Base-by-base conservation (phyloP, 1,140 invertebrate species). In the Melipona quadrifasciata region DNA sequence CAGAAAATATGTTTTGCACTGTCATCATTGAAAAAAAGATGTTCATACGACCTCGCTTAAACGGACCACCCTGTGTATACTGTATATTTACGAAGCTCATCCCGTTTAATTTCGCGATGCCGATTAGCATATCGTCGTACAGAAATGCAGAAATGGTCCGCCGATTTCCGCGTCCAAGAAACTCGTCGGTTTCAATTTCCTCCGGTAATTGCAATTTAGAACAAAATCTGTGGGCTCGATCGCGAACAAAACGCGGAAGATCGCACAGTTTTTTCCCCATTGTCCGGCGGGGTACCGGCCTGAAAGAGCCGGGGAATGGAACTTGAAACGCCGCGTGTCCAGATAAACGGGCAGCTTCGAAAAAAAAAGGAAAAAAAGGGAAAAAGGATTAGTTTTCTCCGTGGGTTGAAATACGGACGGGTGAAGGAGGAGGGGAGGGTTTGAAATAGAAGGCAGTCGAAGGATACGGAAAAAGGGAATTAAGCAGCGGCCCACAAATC, bases 391-490 rank as follows among this genome's bases (percentile, higher is more conserved):
- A 83, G 80, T 39, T 82, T 82, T 68, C 27, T 39, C 12, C 68
- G 34, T 24, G 51, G 70, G 51, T 53, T 14, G 39, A 68, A 51
- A 27, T 31, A 12, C 57, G 34, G 8, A 73, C 8, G 39, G 39
- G 34, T 14, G 27, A 57, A 8, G 16, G 16, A 67, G 51, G 27
- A 0, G 21, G 14, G 5, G 19, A 51, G 34, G 55, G 21, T 19
- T 19, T 58, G 61, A 24, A 73, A 53, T 71, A 53, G 77, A 78
- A 70, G 19, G 39, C 53, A 82, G 70, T 67, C 57, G 34, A 84
- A 85, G 64, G 68, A 81, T 90, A 79, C 71, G 77, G 55, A 85
- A 88, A 90, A 89, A 80, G 67, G 58, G 73, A 90, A 87, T 89
- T 87, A 89, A 89, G 64, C 58, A 61, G 58, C n/a, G 86, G 51